Percentiles rank a stretch among this genome's conserved stretches.
Evolutionary conservation across 2,797 vertebrate species (phyloP).

Genomic region (Ataeniobius toweri): DNA sequence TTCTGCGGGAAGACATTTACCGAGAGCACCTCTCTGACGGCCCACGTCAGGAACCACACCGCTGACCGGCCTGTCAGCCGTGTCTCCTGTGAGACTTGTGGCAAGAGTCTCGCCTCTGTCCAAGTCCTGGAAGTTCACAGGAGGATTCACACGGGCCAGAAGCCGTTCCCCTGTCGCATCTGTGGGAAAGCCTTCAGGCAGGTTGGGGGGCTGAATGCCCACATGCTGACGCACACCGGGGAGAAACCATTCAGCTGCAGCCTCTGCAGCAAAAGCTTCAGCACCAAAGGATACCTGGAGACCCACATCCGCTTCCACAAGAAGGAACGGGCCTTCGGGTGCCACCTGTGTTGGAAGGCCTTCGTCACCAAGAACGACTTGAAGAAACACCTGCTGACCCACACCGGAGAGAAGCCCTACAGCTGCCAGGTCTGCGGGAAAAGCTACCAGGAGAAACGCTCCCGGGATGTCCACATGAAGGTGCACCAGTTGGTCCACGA

Average conservation of each 20-base stretch:
- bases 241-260: slow-evolving; percentile 63
- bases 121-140: slow-evolving; percentile 57
- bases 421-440: slow-evolving; percentile 54
- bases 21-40: slow-evolving; percentile 30
- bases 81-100: slow-evolving; percentile 47
- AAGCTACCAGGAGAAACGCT: slow-evolving; percentile 66
- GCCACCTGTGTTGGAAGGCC: slow-evolving; percentile 58
- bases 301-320: slow-evolving; percentile 60
- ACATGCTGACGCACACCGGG: slow-evolving; percentile 51
- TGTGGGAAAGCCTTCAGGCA: slow-evolving; percentile 60
- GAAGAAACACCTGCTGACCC: slow-evolving; percentile 62
- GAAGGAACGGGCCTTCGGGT: slow-evolving; percentile 45
- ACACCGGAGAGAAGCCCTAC: slow-evolving; percentile 61
- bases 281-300: slow-evolving; percentile 61
- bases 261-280: slow-evolving; percentile 60
- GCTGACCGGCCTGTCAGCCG: slow-evolving; percentile 32
- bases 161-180: slow-evolving; percentile 46
- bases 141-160: slow-evolving; percentile 58
- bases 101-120: slow-evolving; percentile 53
- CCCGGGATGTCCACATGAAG: slow-evolving; percentile 59
- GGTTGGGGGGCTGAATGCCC: slow-evolving; percentile 49
- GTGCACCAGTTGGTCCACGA: slow-evolving; percentile 18
- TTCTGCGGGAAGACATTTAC: slow-evolving; percentile 75
- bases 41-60: slow-evolving; percentile 52
- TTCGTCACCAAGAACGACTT: slow-evolving; percentile 65